Conservation (phyloP, 2,888 invertebrate genomes). For the Molanna angustata region DNA sequence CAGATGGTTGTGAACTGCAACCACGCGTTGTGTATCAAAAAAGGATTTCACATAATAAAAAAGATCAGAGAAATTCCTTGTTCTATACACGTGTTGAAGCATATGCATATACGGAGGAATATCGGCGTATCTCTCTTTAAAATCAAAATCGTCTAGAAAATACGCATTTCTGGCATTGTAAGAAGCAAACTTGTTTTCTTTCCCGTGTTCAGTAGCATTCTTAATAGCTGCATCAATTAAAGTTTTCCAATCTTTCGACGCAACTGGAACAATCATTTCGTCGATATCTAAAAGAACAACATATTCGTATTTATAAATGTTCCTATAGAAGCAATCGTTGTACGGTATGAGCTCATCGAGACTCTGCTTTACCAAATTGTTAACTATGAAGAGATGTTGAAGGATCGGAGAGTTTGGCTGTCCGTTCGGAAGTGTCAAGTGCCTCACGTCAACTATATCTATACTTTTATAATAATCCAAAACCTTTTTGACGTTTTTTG, state of each 20-base stretch:
- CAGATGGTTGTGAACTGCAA: constrained; percentile 89
- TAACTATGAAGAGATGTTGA: constrained; percentile 84
- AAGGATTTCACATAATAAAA: constrained; percentile 93
- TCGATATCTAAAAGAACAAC: constrained; percentile 88
- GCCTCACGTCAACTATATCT: constrained; percentile 72
- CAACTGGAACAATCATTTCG: constrained; percentile 89
- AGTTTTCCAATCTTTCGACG: constrained; percentile 69
- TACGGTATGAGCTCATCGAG: constrained; percentile 94
- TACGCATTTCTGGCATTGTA: constrained; percentile 3
- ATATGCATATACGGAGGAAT: constrained; percentile 88
- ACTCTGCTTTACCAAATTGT: constrained; percentile 88
- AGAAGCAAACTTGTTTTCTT: not conserved
- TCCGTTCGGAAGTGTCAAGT: constrained; percentile 80
- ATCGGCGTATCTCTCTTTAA: constrained; percentile 74
- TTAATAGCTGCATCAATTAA: too few species aligned
- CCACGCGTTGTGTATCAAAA: constrained; percentile 85
- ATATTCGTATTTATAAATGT: constrained; percentile 85
- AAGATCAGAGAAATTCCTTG: constrained; percentile 87
- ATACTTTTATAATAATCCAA: constrained; percentile 62
- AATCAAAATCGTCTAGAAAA: constrained; percentile 66
- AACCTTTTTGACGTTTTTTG: constrained; percentile 86
- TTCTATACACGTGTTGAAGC: constrained; percentile 87
- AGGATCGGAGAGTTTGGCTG: constrained; percentile 86
- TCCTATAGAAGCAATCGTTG: constrained; percentile 92
- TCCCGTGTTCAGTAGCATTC: too few species aligned